Conservation (phyloP, 2,113 vertebrate genomes). For the Sebastes schlegelii region DNA sequence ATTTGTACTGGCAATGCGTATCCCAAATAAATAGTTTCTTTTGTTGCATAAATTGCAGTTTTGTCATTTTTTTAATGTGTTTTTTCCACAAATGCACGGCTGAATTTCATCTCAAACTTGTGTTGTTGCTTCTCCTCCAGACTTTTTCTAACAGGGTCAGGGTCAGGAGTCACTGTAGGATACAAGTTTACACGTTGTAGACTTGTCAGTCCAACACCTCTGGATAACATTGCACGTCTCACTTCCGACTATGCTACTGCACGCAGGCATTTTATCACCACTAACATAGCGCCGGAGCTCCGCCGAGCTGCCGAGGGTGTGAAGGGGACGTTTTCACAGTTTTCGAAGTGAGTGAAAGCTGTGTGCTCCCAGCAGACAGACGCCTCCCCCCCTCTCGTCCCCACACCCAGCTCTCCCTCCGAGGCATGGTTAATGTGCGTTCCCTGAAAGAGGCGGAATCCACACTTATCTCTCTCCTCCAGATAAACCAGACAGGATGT, state of each 20-base stretch:
- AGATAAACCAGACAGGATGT: constrained; percentile 79
- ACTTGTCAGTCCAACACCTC: constrained; percentile 71
- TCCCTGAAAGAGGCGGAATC: constrained; percentile 64
- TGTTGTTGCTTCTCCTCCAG: constrained; percentile 44
- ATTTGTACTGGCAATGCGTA: constrained; percentile 98
- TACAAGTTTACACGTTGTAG: constrained; percentile 70
- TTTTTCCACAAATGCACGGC: not conserved
- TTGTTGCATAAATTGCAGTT: constrained; percentile 87
- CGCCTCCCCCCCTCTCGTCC: constrained; percentile 15
- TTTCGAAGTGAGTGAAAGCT: constrained; percentile 74
- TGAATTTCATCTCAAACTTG: constrained; percentile 18
- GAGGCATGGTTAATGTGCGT: constrained; percentile 75
- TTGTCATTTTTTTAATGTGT: constrained; percentile 60
- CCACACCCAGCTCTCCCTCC: constrained; percentile 66
- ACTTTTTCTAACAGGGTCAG: constrained; percentile 63
- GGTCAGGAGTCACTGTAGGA: constrained; percentile 77
- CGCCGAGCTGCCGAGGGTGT: constrained; percentile 60
- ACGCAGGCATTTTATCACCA: constrained; percentile 65
- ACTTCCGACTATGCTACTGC: constrained; percentile 38
- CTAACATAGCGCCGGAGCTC: constrained; percentile 50
- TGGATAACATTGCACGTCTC: constrained; percentile 60
- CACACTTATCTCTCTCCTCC: constrained; percentile 79
- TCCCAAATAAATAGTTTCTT: constrained; percentile 98
- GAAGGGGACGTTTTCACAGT: constrained; percentile 77
- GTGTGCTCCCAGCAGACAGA: constrained; percentile 67